These are phyloP conservation scores for Hypercompe scribonia DNA, from an alignment of 2,888 invertebrate species.

Conservation along the genomic window DNA sequence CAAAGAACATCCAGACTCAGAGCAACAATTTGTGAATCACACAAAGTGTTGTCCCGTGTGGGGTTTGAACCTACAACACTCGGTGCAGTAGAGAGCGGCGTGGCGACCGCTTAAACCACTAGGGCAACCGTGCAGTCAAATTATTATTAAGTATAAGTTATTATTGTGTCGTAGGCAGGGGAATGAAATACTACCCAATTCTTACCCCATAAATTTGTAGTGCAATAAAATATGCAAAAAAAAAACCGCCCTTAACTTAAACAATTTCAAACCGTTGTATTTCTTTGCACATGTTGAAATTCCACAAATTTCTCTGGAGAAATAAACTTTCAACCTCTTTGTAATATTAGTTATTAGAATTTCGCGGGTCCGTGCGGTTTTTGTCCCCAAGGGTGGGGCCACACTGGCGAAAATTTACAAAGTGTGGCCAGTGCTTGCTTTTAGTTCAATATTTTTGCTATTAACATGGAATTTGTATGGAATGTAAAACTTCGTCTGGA, in stretches of 20 bases:
- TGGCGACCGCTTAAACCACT: no score
- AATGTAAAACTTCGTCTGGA: background rate
- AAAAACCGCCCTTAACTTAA: background rate
- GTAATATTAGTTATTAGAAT: constrained; percentile 6
- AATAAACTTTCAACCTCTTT: constrained; percentile 4
- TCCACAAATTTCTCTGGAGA: constrained; percentile 12
- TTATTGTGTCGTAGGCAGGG: no score
- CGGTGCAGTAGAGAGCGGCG: no score
- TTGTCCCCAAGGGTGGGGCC: background rate
- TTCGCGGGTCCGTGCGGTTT: constrained; percentile 7
- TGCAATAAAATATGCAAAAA: background rate
- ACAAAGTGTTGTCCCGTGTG: no score
- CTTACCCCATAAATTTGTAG: background rate
- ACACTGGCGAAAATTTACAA: background rate
- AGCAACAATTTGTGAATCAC: no score
- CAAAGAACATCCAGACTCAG: no score
- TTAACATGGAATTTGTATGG: background rate
- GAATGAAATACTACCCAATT: background rate
- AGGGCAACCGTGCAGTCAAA: no score
- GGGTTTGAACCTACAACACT: no score
- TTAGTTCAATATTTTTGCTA: background rate
- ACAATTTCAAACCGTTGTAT: background rate
- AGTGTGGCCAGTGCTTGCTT: background rate
- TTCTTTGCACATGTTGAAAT: background rate
- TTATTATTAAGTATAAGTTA: no score